phyloP scores from a whole-genome alignment of 2,113 vertebrate genomes.

The Lampris megalopsis region DNA sequence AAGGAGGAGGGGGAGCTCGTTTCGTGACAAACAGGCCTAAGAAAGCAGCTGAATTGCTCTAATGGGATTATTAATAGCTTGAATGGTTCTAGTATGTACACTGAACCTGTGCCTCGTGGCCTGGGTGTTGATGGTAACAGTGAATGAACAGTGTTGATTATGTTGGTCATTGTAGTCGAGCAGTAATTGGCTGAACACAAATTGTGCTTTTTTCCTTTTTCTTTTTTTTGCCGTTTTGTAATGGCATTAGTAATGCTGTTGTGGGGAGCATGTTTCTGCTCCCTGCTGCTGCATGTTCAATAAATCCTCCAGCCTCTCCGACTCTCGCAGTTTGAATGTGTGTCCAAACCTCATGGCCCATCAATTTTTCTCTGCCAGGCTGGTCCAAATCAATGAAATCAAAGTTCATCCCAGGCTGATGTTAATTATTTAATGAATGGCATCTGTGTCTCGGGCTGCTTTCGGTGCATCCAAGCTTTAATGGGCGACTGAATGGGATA shows the following conservation, averaged over 20 bases:
- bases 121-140: slow-evolving; percentile 26
- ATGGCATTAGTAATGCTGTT: slow-evolving; percentile 57
- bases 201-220: slow-evolving; percentile 34
- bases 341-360: slow-evolving; percentile 60
- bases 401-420: slow-evolving; percentile 75
- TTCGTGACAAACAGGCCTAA: slow-evolving; percentile 36
- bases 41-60: slow-evolving; percentile 19
- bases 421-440: slow-evolving; percentile 82
- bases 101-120: not conserved
- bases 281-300: slow-evolving; percentile 66
- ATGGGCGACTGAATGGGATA: slow-evolving; percentile 25
- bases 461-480: slow-evolving; percentile 24
- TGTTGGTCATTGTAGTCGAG: slow-evolving; percentile 45
- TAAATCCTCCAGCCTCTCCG: slow-evolving; percentile 62
- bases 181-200: slow-evolving; percentile 60
- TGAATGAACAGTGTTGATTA: slow-evolving; percentile 53
- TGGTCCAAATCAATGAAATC: slow-evolving; percentile 79
- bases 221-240: slow-evolving; percentile 23
- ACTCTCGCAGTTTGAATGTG: slow-evolving; percentile 53
- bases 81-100: not conserved
- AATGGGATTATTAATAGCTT: slow-evolving; percentile 20
- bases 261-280: slow-evolving; percentile 57
- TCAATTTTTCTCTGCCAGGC: slow-evolving; percentile 68
- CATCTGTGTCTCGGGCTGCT: slow-evolving; percentile 61
- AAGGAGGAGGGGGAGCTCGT: slow-evolving; percentile 27